Conservation (phyloP, 2,113 vertebrate genomes). For the Austrofundulus limnaeus region DNA sequence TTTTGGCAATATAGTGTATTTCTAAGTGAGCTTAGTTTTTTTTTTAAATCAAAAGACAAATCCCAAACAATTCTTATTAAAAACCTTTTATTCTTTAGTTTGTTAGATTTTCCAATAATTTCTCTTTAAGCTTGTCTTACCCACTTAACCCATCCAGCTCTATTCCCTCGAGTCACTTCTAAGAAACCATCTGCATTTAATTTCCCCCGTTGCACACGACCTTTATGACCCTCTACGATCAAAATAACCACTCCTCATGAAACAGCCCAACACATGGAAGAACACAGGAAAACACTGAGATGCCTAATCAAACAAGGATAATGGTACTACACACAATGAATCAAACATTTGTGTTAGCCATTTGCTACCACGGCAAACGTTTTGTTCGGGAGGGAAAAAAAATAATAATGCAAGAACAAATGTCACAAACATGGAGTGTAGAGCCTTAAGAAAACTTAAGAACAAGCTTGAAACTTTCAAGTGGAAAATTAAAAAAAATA, state of each 20-base stretch:
- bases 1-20: too few relatives aligned
- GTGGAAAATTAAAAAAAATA: constrained; percentile 6
- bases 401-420: constrained; percentile 1
- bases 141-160: constrained; percentile 51
- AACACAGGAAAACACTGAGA: constrained; percentile 39
- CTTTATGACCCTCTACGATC: constrained; percentile 79
- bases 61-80: constrained; percentile 69
- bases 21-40: too few relatives aligned
- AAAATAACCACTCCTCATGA: constrained; percentile 76
- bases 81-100: constrained; percentile 77
- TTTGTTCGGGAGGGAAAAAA: constrained; percentile 7
- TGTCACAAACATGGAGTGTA: constrained; percentile 75
- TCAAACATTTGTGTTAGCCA: constrained; percentile 36
- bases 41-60: constrained; percentile 19
- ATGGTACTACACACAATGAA: constrained; percentile 20
- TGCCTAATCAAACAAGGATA: constrained; percentile 3
- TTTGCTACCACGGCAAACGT: constrained; percentile 53
- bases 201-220: constrained; percentile 43
- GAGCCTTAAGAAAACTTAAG: constrained; percentile 58
- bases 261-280: constrained; percentile 38
- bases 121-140: constrained; percentile 46
- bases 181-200: constrained; percentile 42
- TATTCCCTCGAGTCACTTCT: constrained; percentile 32
- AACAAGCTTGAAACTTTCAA: constrained; percentile 72
- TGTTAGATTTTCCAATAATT: constrained; percentile 65